These are phyloP conservation scores for Drosophila meridionalis DNA, from an alignment of 2,888 invertebrate genomes.

Conservation along the genomic window DNA sequence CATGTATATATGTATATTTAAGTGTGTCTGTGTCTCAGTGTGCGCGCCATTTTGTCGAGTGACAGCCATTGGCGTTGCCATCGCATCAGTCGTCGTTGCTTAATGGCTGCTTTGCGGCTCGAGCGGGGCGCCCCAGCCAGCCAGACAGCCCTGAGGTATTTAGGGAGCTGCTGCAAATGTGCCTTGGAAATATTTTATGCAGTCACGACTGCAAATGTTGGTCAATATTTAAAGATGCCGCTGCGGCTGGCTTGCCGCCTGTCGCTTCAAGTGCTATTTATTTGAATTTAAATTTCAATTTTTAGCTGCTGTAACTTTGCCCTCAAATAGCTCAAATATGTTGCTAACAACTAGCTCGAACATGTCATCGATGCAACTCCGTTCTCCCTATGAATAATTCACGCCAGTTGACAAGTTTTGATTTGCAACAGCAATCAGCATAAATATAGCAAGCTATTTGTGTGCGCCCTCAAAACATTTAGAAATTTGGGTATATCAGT, in stretches of 20 bases:
- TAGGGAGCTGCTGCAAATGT: conserved; percentile 42
- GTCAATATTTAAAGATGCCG: conserved; percentile 45
- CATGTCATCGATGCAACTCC: not conserved
- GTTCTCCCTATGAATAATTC: conserved; percentile 14
- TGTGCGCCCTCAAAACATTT: not conserved
- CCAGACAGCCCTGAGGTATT: conserved; percentile 53
- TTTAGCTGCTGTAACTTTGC: conserved; percentile 20
- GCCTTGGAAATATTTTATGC: conserved; percentile 50
- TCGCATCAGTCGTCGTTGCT: conserved; percentile 68
- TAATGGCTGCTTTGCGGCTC: conserved; percentile 79
- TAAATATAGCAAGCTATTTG: conserved; percentile 8
- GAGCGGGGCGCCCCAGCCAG: not conserved
- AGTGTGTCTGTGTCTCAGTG: conserved; percentile 24
- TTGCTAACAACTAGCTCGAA: not conserved
- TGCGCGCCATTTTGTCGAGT: conserved; percentile 63
- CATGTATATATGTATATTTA: conserved; percentile 14
- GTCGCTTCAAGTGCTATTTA: conserved; percentile 11
- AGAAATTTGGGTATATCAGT: not conserved
- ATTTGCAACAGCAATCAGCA: conserved; percentile 14
- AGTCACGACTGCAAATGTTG: conserved; percentile 36
- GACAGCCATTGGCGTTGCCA: conserved; percentile 62
- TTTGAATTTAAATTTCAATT: conserved; percentile 26
- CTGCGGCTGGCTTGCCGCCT: conserved; percentile 26
- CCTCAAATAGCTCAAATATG: conserved; percentile 1
- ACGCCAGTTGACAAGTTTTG: conserved; percentile 2